Evolutionary conservation across 2,797 vertebrate species (phyloP).

Genomic region (Manis javanica): DNA sequence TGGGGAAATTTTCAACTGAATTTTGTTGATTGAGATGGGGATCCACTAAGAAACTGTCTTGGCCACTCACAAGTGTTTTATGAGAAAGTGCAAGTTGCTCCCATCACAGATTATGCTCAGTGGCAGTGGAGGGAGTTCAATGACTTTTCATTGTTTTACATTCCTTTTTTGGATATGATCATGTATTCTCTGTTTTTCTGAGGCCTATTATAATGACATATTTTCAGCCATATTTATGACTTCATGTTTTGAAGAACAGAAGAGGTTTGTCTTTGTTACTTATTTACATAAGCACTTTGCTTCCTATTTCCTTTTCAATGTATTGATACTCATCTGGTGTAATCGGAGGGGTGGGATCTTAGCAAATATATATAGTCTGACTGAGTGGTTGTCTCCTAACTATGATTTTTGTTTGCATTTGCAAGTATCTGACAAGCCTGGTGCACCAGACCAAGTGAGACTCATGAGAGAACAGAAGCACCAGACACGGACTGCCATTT

Average conservation of each 20-base stretch:
- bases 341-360: not conserved
- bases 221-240: constrained; percentile 24
- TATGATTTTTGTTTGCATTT: constrained; percentile 5
- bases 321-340: not conserved
- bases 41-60: not conserved
- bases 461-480: not conserved
- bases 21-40: not conserved
- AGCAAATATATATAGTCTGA: not conserved
- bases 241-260: constrained; percentile 50
- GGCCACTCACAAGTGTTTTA: not conserved
- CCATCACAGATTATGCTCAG: not conserved
- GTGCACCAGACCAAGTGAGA: not conserved
- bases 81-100: not conserved
- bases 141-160: not conserved
- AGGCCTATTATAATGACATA: constrained; percentile 7
- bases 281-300: constrained; percentile 6
- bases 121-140: not conserved
- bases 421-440: not conserved
- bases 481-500: not conserved
- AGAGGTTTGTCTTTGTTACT: constrained; percentile 2
- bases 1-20: not conserved
- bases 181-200: constrained; percentile 36
- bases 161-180: not conserved
- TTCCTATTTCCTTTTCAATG: constrained; percentile 4
- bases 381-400: not conserved